Percentiles rank a stretch among this genome's conserved stretches.
Evolutionary conservation across 1,140 invertebrate species (phyloP).

Genomic region (Bombus breviceps): DNA sequence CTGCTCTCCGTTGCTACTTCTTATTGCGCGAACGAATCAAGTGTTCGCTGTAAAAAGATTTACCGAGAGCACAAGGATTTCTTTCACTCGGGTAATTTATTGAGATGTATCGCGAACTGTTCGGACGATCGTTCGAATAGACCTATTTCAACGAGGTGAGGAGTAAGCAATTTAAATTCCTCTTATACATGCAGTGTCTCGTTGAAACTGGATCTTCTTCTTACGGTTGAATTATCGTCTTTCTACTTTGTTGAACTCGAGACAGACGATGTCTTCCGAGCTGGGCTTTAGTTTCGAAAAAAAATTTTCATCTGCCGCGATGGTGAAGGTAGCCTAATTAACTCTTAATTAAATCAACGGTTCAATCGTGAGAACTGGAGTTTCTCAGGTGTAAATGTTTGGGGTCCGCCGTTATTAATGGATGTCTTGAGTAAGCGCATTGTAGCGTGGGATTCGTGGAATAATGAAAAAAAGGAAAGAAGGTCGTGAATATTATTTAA

Average conservation of each 20-base stretch:
- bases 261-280: neutral
- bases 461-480: neutral
- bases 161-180: conserved; percentile 30
- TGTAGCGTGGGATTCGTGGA: conserved; percentile 10
- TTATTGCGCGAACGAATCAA: conserved; percentile 56
- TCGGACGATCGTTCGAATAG: neutral
- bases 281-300: neutral
- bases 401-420: conserved; percentile 1
- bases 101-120: conserved; percentile 36
- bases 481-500: neutral
- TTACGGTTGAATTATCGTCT: neutral
- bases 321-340: neutral
- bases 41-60: conserved; percentile 60
- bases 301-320: neutral
- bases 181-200: neutral
- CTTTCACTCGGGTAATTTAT: conserved; percentile 54
- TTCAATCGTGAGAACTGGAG: conserved; percentile 31
- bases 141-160: neutral
- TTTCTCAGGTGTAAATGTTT: conserved; percentile 7
- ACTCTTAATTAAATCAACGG: conserved; percentile 2
- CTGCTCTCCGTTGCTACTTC: conserved; percentile 46
- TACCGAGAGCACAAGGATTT: conserved; percentile 54
- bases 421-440: conserved; percentile 1
- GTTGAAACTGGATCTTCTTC: neutral
- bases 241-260: neutral